These are phyloP conservation scores for Petrosia ficiformis DNA, from an alignment of 37 sponge, comb jelly and placozoan genomes.

Conservation along the genomic window DNA sequence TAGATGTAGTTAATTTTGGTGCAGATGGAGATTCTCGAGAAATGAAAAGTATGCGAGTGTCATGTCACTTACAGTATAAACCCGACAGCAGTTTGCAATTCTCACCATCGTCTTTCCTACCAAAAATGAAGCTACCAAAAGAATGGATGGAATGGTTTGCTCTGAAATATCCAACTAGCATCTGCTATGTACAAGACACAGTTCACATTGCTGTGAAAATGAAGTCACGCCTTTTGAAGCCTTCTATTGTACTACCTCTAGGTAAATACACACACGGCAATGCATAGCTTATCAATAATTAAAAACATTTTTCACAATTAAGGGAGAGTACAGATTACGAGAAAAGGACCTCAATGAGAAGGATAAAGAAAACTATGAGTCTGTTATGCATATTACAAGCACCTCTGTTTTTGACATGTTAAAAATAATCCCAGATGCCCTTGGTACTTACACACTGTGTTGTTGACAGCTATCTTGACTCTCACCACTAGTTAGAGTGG, in stretches of 20 bases:
- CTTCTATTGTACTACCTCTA: slow-evolving; percentile 20
- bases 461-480: too few species aligned
- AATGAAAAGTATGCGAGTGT: slow-evolving; percentile 27
- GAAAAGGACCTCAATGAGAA: slow-evolving; percentile 34
- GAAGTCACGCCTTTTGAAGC: slow-evolving; percentile 25
- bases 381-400: slow-evolving; percentile 1
- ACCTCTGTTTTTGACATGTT: background rate
- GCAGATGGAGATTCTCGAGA: slow-evolving; percentile 33
- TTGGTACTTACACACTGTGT: background rate
- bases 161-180: slow-evolving; percentile 2
- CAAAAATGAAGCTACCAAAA: slow-evolving; percentile 10
- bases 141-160: slow-evolving; percentile 12
- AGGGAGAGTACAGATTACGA: slow-evolving; percentile 20
- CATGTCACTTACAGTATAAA: background rate
- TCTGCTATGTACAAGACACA: slow-evolving; percentile 22
- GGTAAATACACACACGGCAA: slow-evolving; percentile 14
- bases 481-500: too few species aligned
- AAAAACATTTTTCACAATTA: background rate
- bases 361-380: slow-evolving; percentile 28
- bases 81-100: background rate
- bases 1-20: slow-evolving; percentile 24
- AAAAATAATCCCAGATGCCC: background rate
- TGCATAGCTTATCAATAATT: background rate
- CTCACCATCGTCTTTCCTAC: background rate
- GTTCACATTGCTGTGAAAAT: slow-evolving; percentile 44